Conservation (phyloP, 1,140 invertebrate genomes). For the Ooceraea biroi region DNA sequence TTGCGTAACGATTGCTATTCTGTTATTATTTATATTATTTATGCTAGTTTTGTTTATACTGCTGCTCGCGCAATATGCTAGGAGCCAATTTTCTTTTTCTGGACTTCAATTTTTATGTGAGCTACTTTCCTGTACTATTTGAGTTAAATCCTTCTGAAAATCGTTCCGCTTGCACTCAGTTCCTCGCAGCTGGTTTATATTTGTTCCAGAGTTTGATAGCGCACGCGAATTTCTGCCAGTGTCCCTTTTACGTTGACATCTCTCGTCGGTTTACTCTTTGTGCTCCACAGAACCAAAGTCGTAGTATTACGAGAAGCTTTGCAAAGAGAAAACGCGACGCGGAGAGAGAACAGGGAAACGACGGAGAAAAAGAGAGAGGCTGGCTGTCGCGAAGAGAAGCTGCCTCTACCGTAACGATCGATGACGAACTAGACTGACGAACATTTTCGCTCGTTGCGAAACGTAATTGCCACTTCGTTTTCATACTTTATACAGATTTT, state of each 20-base stretch:
- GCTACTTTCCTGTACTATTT: background rate
- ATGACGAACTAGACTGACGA: constrained; percentile 35
- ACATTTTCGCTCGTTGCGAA: constrained; percentile 16
- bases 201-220: background rate
- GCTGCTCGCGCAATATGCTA: background rate
- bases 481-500: constrained; percentile 55
- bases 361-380: background rate
- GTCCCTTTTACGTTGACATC: constrained; percentile 18
- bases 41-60: no score
- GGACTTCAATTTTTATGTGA: background rate
- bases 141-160: constrained; percentile 17
- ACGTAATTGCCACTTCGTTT: constrained; percentile 65
- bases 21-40: no score
- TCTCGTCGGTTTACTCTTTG: constrained; percentile 49
- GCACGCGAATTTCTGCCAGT: constrained; percentile 11
- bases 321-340: constrained; percentile 22
- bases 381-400: background rate
- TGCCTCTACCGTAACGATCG: background rate
- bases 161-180: background rate
- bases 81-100: background rate
- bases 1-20: no score
- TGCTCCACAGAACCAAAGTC: constrained; percentile 35
- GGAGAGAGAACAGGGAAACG: background rate
- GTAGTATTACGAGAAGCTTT: background rate
- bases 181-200: constrained; percentile 19